A percentile compares a stretch with the other conserved stretches of the same genome.
These are phyloP conservation scores for Halcyon smyrnensis DNA, from an alignment of 2,797 vertebrate genomes.

Conservation along the genomic window DNA sequence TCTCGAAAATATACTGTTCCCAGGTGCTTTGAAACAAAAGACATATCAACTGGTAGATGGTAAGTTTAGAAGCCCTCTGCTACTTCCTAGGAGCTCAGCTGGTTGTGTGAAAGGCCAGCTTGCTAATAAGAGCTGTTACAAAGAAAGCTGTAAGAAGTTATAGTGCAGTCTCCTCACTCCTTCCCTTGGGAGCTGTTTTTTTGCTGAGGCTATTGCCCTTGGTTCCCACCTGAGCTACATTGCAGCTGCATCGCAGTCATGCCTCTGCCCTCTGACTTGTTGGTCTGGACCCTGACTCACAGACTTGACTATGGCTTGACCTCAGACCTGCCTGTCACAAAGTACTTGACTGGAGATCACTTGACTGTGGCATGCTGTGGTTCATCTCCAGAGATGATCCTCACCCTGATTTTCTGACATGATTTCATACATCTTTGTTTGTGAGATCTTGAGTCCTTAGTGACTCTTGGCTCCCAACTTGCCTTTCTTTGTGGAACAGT, in stretches of 20 bases:
- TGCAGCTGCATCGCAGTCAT: background rate
- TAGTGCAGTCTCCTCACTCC: accelerated
- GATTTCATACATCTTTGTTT: background rate
- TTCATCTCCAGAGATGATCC: background rate
- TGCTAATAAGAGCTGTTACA: background rate
- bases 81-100: background rate
- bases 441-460: background rate
- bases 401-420: background rate
- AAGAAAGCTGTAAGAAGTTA: background rate
- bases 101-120: background rate
- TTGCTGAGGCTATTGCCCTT: background rate
- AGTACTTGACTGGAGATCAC: background rate
- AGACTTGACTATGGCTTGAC: background rate
- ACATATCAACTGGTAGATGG: background rate
- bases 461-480: background rate
- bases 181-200: background rate
- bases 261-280: background rate
- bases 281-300: background rate
- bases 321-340: background rate
- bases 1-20: background rate
- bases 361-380: background rate
- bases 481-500: background rate
- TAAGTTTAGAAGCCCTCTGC: background rate
- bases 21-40: background rate
- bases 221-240: background rate